Base-by-base conservation (phyloP, 2,797 vertebrate species). In the Sebastes cheni region DNA sequence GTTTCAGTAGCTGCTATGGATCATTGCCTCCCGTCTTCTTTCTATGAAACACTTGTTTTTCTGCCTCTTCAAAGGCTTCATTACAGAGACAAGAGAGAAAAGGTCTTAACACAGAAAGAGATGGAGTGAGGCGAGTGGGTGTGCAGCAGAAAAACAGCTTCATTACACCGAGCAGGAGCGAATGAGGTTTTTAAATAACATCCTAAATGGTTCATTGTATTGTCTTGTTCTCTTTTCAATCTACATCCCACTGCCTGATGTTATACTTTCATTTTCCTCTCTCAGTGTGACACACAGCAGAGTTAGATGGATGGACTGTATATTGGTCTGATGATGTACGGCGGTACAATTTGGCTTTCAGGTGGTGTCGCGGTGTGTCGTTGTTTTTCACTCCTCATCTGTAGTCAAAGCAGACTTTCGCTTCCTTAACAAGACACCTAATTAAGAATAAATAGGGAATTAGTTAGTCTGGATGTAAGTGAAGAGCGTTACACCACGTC, bases 141-240 rank as follows among this genome's bases (percentile, higher is more conserved):
- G 80, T 77, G 2, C 60, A 16, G 74, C 81, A 71, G 34, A 66
- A 61, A 83, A 84, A 80, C 62, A 56, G 71, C 60, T 23, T 87
- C 73, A 83, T 89, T 87, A 82, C 68, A 60, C 20, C 46, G 1
- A 27, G 36, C 77, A 42, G 22, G 27, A 67, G 6, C 52, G 59
- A 84, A 83, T 46, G 75, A 18, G 39, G 82, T 32, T 64, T 81
- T 85, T 82, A 74, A 87, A 87, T 79, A 88, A 87, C 80, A 72
- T 39, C 75, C 69, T 75, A 42, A 81, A 76, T 56, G 68, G 25
- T 72, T 79, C 66, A 32, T 55, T 72, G 77, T 62, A 50, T 77
- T 54, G 23, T 60, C 34, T 39, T 1, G 2, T 72, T 75, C 29
- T 54, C 60, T 46, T 2, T 77, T 81, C 73, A 69, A 8, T 77